Conservation (phyloP, 2,797 vertebrate species). For the Sebastes diploproa region DNA sequence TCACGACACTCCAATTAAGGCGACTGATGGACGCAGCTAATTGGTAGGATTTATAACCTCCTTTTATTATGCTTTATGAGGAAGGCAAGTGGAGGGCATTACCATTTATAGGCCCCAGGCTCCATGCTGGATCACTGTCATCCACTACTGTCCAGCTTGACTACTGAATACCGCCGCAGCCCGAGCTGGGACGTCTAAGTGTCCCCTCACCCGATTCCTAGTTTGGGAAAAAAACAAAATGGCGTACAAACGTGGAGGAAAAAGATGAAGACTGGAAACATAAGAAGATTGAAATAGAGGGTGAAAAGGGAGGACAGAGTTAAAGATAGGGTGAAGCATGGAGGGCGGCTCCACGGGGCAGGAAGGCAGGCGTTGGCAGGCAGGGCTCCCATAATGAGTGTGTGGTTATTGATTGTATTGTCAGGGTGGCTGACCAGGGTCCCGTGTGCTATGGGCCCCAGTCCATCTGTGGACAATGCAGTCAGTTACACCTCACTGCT, state of each 20-base stretch:
- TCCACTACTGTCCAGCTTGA: slow-evolving; percentile 56
- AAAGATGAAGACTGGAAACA: neutral
- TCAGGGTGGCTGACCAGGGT: slow-evolving; percentile 82
- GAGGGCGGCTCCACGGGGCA: slow-evolving; percentile 41
- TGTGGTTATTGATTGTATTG: slow-evolving; percentile 87
- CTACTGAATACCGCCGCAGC: slow-evolving; percentile 20
- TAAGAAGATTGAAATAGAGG: neutral
- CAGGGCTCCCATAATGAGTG: slow-evolving; percentile 77
- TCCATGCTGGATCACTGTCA: slow-evolving; percentile 76
- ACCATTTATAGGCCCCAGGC: slow-evolving; percentile 83
- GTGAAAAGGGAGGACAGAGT: slow-evolving; percentile 3
- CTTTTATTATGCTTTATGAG: slow-evolving; percentile 88
- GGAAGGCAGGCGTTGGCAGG: slow-evolving; percentile 53
- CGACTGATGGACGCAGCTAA: slow-evolving; percentile 87
- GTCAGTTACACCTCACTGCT: slow-evolving; percentile 87
- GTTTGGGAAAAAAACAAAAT: neutral
- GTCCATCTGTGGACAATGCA: slow-evolving; percentile 89
- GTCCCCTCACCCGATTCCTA: slow-evolving; percentile 7
- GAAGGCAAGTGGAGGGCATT: slow-evolving; percentile 85
- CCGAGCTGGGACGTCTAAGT: slow-evolving; percentile 2
- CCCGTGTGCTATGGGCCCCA: slow-evolving; percentile 77
- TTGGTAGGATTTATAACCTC: slow-evolving; percentile 86
- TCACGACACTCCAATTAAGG: slow-evolving; percentile 87
- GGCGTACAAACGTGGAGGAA: neutral
- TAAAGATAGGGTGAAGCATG: slow-evolving; percentile 27